Conservation (phyloP, 1,140 invertebrate genomes). For the Fragariocoptes setiger region DNA sequence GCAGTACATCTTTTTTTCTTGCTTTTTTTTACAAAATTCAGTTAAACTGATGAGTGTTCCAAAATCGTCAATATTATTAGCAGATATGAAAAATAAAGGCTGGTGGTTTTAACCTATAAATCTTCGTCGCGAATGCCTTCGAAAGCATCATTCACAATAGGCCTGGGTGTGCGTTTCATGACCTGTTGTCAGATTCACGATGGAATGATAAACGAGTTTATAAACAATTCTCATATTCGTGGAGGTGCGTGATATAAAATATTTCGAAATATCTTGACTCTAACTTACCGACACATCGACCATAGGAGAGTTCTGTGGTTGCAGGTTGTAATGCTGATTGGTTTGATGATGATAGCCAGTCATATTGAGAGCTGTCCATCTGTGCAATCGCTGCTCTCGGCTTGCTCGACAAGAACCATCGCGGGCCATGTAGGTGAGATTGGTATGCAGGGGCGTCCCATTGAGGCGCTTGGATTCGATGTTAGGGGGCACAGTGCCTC, state of each 20-base stretch:
- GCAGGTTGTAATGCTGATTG: constrained; percentile 4
- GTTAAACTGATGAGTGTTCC: too few relatives aligned
- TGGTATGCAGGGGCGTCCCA: too few relatives aligned
- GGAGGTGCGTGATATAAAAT: background rate
- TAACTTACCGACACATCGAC: background rate
- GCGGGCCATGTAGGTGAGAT: too few relatives aligned
- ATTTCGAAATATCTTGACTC: background rate
- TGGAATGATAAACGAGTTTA: constrained; percentile 1
- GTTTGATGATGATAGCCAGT: constrained; percentile 6
- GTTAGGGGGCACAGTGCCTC: too few relatives aligned
- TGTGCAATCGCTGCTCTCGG: too few relatives aligned
- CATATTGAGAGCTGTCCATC: too few relatives aligned
- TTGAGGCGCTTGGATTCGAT: too few relatives aligned
- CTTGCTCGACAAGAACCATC: too few relatives aligned
- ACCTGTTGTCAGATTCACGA: constrained; percentile 12
- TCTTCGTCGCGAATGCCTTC: constrained; percentile 65
- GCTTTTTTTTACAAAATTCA: too few relatives aligned
- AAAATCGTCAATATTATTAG: too few relatives aligned
- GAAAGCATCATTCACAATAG: constrained; percentile 55
- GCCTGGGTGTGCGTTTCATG: constrained; percentile 15
- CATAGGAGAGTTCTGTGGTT: constrained; percentile 9
- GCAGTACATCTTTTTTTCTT: too few relatives aligned
- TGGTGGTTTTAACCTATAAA: constrained; percentile 30
- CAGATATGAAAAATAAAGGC: too few relatives aligned
- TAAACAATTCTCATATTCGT: background rate